Conservation (phyloP, 1,140 invertebrate genomes). For the Diorhabda carinulata region DNA sequence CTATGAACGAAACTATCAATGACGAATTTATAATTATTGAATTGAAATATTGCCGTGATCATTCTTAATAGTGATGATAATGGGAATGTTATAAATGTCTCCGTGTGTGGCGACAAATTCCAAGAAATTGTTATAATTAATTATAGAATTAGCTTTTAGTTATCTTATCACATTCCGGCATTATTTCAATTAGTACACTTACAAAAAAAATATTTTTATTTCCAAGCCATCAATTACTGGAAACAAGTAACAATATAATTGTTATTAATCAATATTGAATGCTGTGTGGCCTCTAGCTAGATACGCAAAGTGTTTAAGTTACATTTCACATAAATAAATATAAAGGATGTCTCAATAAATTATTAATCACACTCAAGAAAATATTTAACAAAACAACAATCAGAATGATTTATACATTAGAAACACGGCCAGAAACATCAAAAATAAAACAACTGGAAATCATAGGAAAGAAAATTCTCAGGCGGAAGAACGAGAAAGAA, state of each 20-base stretch:
- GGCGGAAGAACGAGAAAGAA: too few relatives aligned
- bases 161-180: constrained; percentile 17
- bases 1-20: too few relatives aligned
- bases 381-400: too few relatives aligned
- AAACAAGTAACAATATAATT: constrained; percentile 11
- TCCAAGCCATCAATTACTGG: not conserved
- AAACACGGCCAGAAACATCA: too few relatives aligned
- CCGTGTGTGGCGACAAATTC: constrained; percentile 21
- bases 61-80: not conserved
- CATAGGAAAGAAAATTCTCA: too few relatives aligned
- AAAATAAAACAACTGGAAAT: too few relatives aligned
- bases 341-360: too few relatives aligned
- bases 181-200: constrained; percentile 21
- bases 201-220: constrained; percentile 22
- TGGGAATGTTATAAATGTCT: not conserved
- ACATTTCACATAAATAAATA: too few relatives aligned
- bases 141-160: constrained; percentile 16
- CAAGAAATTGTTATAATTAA: constrained; percentile 22
- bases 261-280: constrained; percentile 7
- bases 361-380: too few relatives aligned
- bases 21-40: too few relatives aligned
- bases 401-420: too few relatives aligned
- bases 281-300: not conserved
- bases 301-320: not conserved
- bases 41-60: not conserved